Evolutionary conservation across 2,113 vertebrate genomes (phyloP).

Genomic region (Balaeniceps rex): DNA sequence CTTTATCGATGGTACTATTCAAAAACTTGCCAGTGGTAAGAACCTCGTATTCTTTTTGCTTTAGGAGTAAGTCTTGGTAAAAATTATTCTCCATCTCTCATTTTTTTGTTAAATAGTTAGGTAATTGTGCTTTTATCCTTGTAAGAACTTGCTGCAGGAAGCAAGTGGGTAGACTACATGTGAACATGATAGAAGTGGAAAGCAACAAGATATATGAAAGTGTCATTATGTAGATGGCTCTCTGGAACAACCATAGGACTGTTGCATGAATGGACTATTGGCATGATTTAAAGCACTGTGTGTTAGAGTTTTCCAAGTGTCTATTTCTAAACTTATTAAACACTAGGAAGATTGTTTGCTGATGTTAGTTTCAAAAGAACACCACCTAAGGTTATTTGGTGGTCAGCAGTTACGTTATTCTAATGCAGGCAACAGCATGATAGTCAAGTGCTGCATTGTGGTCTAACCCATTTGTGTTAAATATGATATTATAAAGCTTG

Average conservation of each 20-base stretch:
- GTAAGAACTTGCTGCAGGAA: neutral
- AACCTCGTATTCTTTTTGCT: neutral
- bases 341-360: neutral
- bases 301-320: neutral
- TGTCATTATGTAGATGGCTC: neutral
- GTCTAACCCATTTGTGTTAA: neutral
- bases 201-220: neutral
- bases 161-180: neutral
- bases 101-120: neutral
- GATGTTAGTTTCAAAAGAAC: neutral
- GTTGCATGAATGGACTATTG: neutral
- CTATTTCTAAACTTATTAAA: neutral
- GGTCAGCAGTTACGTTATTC: neutral
- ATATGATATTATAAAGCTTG: neutral
- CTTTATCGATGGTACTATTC: constrained; percentile 96
- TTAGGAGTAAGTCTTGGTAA: neutral
- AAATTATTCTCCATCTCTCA: neutral
- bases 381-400: neutral
- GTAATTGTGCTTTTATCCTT: neutral
- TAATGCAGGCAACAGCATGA: neutral
- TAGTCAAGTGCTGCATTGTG: neutral
- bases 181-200: neutral
- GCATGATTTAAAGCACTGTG: neutral
- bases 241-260: neutral
- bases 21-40: constrained; percentile 86